Percentiles rank a stretch among this genome's conserved stretches.
phyloP scores from a whole-genome alignment of 2,888 invertebrate species.

The Rotaria magnacalcarata region DNA sequence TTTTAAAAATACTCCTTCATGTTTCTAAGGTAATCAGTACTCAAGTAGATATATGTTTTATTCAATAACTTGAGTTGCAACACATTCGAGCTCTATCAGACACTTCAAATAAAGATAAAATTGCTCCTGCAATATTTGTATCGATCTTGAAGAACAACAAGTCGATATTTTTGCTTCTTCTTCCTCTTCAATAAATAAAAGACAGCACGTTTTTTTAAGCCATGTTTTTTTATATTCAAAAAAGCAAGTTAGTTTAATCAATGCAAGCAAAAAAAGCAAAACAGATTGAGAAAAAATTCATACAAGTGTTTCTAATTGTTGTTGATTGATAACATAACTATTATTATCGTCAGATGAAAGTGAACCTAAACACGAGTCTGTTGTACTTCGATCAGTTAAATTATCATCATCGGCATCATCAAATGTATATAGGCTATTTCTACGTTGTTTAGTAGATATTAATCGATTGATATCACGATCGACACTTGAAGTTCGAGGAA shows the following conservation, averaged over 20 bases:
- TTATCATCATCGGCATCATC: neutral
- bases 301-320: neutral
- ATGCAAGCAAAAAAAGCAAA: neutral
- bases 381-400: neutral
- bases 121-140: no score
- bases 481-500: neutral
- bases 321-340: neutral
- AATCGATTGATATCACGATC: neutral
- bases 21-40: no score
- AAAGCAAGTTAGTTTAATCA: neutral
- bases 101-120: no score
- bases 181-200: neutral
- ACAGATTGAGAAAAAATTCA: neutral
- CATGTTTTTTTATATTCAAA: neutral
- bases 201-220: neutral
- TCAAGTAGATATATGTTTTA: no score
- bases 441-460: neutral
- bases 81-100: no score
- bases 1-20: no score
- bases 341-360: neutral
- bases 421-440: neutral
- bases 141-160: no score
- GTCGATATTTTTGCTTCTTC: neutral
- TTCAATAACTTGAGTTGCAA: no score
- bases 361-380: neutral